Evolutionary conservation across 2,888 invertebrate species (phyloP), one percentile per base, ranked within the genome.

Genomic region (Sicus ferrugineus): DNA sequence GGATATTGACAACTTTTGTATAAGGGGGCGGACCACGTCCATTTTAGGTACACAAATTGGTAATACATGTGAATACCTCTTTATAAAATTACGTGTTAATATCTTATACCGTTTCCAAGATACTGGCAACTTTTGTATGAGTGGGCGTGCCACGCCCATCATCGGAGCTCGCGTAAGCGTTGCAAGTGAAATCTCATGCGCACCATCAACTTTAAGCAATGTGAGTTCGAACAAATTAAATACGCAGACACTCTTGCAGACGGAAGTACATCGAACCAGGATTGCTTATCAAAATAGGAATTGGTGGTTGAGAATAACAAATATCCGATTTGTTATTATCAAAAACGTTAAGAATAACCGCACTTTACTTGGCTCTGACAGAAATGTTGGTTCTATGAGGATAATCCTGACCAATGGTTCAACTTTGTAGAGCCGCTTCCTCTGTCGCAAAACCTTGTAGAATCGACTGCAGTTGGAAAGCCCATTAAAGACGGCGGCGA

Each of bases 141-240:
- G n/a, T n/a, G n/a, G n/a, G n/a, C n/a, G n/a, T n/a, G n/a, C n/a
- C n/a, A n/a, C n/a, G n/a, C n/a, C n/a, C n/a, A n/a, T n/a, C 26
- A 68, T 70, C 2, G 73, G 71, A 50, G 71, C 74, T 34, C 66
- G 71, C 30, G 74, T 72, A 2, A 75, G 75, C 26, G 72, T 76
- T 23, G 72, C 73, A 9, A 68, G 74, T 16, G 38, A 70, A 7
- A 71, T 28, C 30, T 75, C 9, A 72, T 71, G 11, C 67, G 67
- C 0, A 70, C 72, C 1, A 67, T 73, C 56, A 62, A 71, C 5
- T 61, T 64, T 4, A 68, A 70, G 23, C 69, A 67, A 2, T 73
- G 71, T 21, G 19, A 28, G 0, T 69, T 65, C 11, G 62, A 70
- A 4, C 54, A 65, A 6, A 48, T 70, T 34, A 34, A 1, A 30